These are phyloP conservation scores for Cantharis nigra DNA, from an alignment of 2,888 invertebrate species.

Conservation along the genomic window DNA sequence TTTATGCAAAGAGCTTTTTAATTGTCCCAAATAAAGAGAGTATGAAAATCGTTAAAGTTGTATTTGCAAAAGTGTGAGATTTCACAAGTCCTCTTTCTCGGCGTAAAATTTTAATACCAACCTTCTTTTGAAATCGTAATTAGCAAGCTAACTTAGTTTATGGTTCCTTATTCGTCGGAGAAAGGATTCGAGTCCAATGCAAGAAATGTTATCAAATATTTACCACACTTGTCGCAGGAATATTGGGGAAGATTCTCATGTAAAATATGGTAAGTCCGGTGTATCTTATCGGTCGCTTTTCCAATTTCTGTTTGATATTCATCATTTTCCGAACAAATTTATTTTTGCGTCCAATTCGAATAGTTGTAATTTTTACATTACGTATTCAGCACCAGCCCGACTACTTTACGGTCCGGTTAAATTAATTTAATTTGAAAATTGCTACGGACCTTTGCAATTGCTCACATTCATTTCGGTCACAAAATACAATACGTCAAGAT, in stretches of 20 bases:
- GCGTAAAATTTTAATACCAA: not conserved
- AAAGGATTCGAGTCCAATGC: not conserved
- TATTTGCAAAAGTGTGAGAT: not conserved
- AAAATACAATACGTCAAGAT: not conserved
- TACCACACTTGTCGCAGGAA: not conserved
- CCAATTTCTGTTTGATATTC: not conserved
- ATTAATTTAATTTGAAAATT: not conserved
- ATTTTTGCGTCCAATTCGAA: not conserved
- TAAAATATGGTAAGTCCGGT: not conserved
- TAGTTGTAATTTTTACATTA: not conserved
- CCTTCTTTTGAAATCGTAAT: not conserved
- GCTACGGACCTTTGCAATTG: not conserved
- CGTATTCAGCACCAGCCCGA: not conserved
- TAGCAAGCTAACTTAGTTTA: not conserved
- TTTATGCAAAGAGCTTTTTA: not conserved
- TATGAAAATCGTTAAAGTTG: not conserved
- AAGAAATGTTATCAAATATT: not conserved
- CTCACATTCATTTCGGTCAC: not conserved
- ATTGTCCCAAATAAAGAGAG: not conserved
- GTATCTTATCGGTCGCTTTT: not conserved
- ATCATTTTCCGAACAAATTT: not conserved
- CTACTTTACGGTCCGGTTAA: not conserved
- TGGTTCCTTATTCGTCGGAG: not conserved
- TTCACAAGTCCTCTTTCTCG: not conserved
- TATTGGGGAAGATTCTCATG: not conserved